Percentiles rank a stretch among this genome's conserved stretches.
Conservation (phyloP, 2,797 vertebrate species). For the Emydoidea blandingii region DNA sequence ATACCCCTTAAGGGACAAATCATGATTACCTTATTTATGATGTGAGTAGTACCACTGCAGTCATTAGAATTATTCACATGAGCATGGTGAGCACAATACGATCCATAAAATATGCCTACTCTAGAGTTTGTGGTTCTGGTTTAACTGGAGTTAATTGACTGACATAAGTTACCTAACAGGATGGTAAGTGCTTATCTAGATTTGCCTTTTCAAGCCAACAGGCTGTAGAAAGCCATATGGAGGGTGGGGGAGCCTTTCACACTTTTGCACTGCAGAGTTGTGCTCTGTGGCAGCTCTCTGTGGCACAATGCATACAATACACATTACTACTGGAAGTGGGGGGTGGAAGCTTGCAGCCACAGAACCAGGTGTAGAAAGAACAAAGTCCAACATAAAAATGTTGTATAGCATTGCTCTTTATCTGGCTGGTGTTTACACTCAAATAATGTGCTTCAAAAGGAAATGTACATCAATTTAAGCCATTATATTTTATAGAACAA, state of each 20-base stretch:
- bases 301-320: not conserved
- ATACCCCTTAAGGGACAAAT: too few species aligned
- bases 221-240: not conserved
- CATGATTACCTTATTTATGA: not conserved
- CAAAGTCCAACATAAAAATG: not conserved
- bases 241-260: not conserved
- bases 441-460: not conserved
- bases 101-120: not conserved
- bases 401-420: not conserved
- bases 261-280: not conserved
- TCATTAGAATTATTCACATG: not conserved
- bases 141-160: not conserved
- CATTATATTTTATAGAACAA: accelerated
- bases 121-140: not conserved
- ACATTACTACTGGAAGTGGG: too few species aligned
- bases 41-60: not conserved
- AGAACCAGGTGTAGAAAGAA: accelerated
- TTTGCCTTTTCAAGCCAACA: not conserved
- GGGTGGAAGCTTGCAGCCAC: too few species aligned
- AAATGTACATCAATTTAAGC: not conserved
- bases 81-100: not conserved
- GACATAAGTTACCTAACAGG: not conserved
- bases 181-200: not conserved
- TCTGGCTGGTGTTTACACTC: not conserved
- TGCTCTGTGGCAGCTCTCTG: not conserved